A percentile compares a stretch with the other conserved stretches of the same genome.
Conservation (phyloP, 1,140 invertebrate species). For the Drosophila yakuba region DNA sequence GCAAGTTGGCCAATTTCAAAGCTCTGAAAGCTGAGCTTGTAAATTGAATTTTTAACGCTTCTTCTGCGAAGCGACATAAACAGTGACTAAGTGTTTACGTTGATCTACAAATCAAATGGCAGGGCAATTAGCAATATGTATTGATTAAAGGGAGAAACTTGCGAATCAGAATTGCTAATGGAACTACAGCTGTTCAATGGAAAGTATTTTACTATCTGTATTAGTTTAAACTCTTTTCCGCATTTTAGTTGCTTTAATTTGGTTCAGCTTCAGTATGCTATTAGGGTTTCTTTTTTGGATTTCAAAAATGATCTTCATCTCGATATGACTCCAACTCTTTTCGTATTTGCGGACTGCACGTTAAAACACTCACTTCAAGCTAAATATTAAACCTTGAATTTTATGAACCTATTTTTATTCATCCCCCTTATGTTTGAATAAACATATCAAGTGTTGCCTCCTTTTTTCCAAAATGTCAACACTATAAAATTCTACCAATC, state of each 20-base stretch:
- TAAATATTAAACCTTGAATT: too few species aligned
- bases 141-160: conserved; percentile 27
- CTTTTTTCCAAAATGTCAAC: too few species aligned
- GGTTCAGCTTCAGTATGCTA: neutral
- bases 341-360: too few species aligned
- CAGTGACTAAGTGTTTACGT: conserved; percentile 55
- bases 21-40: conserved; percentile 38
- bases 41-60: conserved; percentile 11
- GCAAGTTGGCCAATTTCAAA: conserved; percentile 28
- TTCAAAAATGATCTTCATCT: too few species aligned
- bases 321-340: too few species aligned
- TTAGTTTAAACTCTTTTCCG: too few species aligned
- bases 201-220: conserved; percentile 14
- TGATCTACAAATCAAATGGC: conserved; percentile 32
- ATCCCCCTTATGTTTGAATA: too few species aligned
- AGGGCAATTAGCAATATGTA: conserved; percentile 52
- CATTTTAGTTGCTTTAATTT: neutral
- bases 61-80: conserved; percentile 1
- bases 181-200: conserved; percentile 41
- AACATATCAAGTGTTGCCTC: too few species aligned
- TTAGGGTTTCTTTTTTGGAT: neutral
- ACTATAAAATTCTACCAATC: neutral
- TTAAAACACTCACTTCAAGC: too few species aligned
- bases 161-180: conserved; percentile 34
- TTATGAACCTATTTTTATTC: too few species aligned